Evolutionary conservation across 2,113 vertebrate genomes (phyloP).

Genomic region (Gasterosteus nipponicus): DNA sequence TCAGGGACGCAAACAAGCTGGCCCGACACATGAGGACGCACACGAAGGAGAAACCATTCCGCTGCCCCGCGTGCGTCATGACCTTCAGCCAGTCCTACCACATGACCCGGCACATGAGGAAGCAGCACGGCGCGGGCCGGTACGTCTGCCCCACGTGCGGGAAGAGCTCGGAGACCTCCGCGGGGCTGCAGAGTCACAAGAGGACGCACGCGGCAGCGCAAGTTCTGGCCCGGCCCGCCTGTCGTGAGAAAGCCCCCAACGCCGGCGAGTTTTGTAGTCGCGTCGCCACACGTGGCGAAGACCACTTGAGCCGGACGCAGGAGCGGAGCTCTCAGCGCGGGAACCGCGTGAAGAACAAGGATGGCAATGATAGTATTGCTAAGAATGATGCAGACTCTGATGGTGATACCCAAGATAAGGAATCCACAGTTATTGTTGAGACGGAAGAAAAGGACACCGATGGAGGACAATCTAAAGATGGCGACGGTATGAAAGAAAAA

Average conservation of each 20-base stretch:
- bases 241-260: slow-evolving; percentile 20
- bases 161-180: slow-evolving; percentile 12
- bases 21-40: slow-evolving; percentile 70
- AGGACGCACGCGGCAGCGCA: slow-evolving; percentile 27
- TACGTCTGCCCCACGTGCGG: slow-evolving; percentile 68
- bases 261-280: slow-evolving; percentile 8
- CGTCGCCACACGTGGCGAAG: slow-evolving; percentile 11
- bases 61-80: slow-evolving; percentile 58
- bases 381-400: background rate
- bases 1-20: slow-evolving; percentile 60
- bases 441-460: background rate
- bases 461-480: slow-evolving; percentile 14
- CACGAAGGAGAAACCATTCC: slow-evolving; percentile 75
- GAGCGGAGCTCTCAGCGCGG: background rate
- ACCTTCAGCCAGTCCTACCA: slow-evolving; percentile 76
- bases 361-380: background rate
- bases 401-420: slow-evolving; percentile 9
- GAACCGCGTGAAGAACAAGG: background rate
- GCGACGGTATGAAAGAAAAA: background rate
- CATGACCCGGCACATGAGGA: slow-evolving; percentile 72
- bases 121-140: slow-evolving; percentile 56
- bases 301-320: background rate
- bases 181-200: slow-evolving; percentile 59
- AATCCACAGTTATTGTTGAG: background rate
- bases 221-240: slow-evolving; percentile 27